These are phyloP conservation scores for Meriones psammophilus DNA, from an alignment of 2,797 vertebrate genomes.

Conservation along the genomic window DNA sequence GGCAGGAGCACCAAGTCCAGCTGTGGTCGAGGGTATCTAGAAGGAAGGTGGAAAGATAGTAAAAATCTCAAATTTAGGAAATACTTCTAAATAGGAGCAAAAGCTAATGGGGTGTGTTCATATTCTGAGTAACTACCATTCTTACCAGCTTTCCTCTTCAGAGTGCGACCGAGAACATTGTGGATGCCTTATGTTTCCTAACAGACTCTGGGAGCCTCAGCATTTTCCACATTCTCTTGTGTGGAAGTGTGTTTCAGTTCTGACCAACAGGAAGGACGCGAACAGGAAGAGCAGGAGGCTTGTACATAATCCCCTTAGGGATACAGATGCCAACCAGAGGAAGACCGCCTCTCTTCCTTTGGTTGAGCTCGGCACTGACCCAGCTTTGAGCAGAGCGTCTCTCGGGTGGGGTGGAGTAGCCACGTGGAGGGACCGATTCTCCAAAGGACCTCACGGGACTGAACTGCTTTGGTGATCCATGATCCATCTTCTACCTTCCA, in stretches of 20 bases:
- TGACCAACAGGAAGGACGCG: neutral
- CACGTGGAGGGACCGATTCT: neutral
- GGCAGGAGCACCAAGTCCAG: neutral
- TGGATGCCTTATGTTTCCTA: neutral
- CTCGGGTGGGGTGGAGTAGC: neutral
- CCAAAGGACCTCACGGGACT: conserved; percentile 9
- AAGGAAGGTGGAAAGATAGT: neutral
- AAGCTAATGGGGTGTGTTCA: neutral
- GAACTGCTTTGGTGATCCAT: neutral
- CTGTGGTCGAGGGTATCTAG: neutral
- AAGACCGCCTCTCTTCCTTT: neutral
- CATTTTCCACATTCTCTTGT: neutral
- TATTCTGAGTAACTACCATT: neutral
- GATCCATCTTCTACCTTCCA: neutral
- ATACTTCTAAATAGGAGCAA: neutral
- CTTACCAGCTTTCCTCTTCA: neutral
- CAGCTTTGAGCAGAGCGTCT: neutral
- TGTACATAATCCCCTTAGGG: neutral
- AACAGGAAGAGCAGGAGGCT: neutral
- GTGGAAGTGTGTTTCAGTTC: neutral
- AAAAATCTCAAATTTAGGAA: neutral
- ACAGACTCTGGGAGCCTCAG: neutral
- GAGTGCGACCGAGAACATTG: neutral
- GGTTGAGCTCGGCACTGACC: neutral
- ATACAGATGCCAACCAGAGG: neutral